phyloP scores from a whole-genome alignment of 2,888 invertebrate genomes.

The Orchesella flavescens region DNA sequence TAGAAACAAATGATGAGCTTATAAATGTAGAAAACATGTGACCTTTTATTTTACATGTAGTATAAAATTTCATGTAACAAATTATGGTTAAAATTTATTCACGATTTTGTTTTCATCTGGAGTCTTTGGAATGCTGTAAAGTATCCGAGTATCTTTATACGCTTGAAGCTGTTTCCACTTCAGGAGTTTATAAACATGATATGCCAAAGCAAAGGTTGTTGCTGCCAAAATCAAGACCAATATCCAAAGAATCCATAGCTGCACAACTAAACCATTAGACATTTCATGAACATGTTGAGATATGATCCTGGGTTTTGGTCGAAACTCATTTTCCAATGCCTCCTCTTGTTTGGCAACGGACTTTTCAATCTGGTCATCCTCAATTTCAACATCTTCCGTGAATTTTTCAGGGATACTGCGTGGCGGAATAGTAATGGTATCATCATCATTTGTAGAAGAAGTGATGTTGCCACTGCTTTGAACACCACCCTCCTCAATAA shows the following conservation, averaged over 20 bases:
- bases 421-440: not conserved
- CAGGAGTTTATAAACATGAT: conserved; percentile 55
- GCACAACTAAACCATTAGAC: conserved; percentile 51
- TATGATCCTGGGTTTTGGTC: conserved; percentile 6
- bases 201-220: conserved; percentile 30
- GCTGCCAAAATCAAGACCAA: conserved; percentile 44
- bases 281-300: not conserved
- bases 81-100: conserved; percentile 63
- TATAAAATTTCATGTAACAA: too few species aligned
- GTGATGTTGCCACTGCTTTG: not conserved
- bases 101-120: conserved; percentile 57
- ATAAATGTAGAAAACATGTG: not conserved
- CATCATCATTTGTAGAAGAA: not conserved
- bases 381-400: conserved; percentile 12
- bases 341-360: conserved; percentile 45
- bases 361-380: conserved; percentile 46
- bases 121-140: conserved; percentile 64
- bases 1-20: not conserved
- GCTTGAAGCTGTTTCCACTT: conserved; percentile 64
- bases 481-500: not conserved
- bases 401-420: not conserved
- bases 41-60: too few species aligned
- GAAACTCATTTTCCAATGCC: conserved; percentile 40
- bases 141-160: conserved; percentile 66
- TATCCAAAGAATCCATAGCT: conserved; percentile 64